Conservation (phyloP, 2,888 invertebrate genomes). For the Diogma glabrata region DNA sequence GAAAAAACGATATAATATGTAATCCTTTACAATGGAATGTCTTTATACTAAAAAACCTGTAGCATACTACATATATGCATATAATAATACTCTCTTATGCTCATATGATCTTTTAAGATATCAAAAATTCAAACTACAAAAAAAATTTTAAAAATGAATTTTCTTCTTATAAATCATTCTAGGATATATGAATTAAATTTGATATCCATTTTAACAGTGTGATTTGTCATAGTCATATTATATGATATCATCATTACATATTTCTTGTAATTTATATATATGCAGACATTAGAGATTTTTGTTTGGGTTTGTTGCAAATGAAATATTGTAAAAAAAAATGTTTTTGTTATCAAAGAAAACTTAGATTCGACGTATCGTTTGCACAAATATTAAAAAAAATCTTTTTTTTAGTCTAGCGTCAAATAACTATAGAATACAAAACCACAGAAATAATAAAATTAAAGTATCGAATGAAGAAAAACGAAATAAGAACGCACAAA, state of each 20-base stretch:
- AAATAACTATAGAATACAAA: too few species aligned
- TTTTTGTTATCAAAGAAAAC: too few species aligned
- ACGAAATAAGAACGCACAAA: conserved; percentile 9
- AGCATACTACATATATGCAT: too few species aligned
- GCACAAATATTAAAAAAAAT: too few species aligned
- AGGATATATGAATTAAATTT: conserved; percentile 10
- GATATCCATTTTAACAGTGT: conserved; percentile 10
- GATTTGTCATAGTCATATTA: conserved; percentile 10
- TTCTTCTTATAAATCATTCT: conserved; percentile 8
- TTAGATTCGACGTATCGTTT: too few species aligned
- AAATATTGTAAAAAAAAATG: too few species aligned
- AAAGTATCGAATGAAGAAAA: conserved; percentile 9
- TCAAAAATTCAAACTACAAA: neutral
- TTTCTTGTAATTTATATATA: conserved; percentile 1
- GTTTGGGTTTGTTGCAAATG: neutral
- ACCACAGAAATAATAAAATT: too few species aligned
- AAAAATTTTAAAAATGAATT: conserved; percentile 6
- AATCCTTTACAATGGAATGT: too few species aligned
- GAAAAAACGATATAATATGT: too few species aligned
- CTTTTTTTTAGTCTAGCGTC: too few species aligned
- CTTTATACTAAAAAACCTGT: too few species aligned
- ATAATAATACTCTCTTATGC: too few species aligned
- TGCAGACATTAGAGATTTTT: neutral
- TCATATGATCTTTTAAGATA: neutral
- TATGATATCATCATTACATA: conserved; percentile 10